Base-by-base conservation (phyloP, 2,113 vertebrate species). In the Leucoraja erinaceus region DNA sequence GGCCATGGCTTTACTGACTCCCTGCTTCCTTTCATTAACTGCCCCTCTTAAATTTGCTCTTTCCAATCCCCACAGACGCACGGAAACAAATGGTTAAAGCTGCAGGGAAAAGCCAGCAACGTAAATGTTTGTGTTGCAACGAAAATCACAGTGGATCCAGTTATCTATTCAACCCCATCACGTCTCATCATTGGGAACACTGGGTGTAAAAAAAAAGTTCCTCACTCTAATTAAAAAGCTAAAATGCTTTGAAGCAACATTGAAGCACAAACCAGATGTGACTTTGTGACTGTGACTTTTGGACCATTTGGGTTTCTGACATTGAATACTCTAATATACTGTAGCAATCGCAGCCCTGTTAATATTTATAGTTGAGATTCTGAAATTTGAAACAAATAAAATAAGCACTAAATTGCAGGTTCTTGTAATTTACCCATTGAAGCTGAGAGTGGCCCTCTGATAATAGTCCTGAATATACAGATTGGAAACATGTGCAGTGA, bases 401-500 rank as follows among this genome's bases (percentile, higher is more conserved):
- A 14, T 72, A 72, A 72, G 68, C 11, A 47, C 90, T 63, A 72
- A 47, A 47, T 54, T 72, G 68, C 38, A 38, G 86, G 5, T n/a
- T 61, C 84, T 33, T 90, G 10, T 66, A 90, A 90, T 66, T 90
- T 90, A 70, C 14, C 33, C 66, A 72, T 54, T 72, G 90, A 91
- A 68, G 10, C 31, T 22, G 38, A 22, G 38, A 72, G 22, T 91
- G 90, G 66, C 68, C 31, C 90, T 91, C 33, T 91, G 90, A 91
- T 72, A 91, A 91, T 70, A 38, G 88, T 66, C 31, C 38, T 72
- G 72, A 38, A 38, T 22, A 20, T 70, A 6, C 33, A 72, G 38
- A 91, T 91, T 91, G 90, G 68, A 72, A 91, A 70, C 90, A 91
- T 91, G 68, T 72, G 90, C 33, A 91, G 9, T 38, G 68, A 91